A percentile compares a stretch with the other conserved stretches of the same genome.
These are phyloP conservation scores for Serilophus lunatus DNA, from an alignment of 2,113 vertebrate genomes.

Conservation along the genomic window DNA sequence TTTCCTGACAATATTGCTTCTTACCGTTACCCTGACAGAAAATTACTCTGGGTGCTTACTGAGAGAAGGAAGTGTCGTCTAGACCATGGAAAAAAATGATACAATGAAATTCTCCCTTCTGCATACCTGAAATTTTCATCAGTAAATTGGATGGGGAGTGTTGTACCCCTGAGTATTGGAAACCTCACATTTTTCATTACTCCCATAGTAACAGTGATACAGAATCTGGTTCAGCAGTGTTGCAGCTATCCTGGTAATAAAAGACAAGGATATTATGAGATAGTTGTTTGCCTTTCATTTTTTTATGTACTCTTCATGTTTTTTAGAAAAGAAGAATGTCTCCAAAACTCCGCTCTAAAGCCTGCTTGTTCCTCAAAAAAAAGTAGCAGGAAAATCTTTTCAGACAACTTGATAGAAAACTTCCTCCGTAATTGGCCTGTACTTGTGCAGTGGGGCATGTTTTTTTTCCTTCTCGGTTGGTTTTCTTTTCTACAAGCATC, in stretches of 20 bases:
- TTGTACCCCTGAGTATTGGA: rapidly evolving
- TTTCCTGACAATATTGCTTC: neutral
- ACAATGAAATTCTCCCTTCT: neutral
- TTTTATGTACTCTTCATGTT: neutral
- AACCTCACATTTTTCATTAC: neutral
- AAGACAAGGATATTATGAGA: neutral
- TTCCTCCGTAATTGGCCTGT: neutral
- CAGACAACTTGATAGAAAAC: neutral
- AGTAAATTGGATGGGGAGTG: neutral
- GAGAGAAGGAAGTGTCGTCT: neutral
- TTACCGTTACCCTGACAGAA: neutral
- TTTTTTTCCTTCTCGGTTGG: neutral
- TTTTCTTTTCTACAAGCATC: neutral
- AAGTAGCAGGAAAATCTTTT: neutral
- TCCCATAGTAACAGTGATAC: neutral
- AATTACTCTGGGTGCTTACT: neutral
- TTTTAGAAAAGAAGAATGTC: neutral
- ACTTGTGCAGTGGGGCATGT: neutral
- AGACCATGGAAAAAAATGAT: neutral
- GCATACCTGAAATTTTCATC: neutral
- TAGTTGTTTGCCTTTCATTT: neutral
- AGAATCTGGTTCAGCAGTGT: neutral
- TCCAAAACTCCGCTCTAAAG: neutral
- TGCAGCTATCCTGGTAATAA: neutral
- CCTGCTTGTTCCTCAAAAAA: neutral